Base-by-base conservation (phyloP, 2,797 vertebrate species). In the Acanthurus lineatus region DNA sequence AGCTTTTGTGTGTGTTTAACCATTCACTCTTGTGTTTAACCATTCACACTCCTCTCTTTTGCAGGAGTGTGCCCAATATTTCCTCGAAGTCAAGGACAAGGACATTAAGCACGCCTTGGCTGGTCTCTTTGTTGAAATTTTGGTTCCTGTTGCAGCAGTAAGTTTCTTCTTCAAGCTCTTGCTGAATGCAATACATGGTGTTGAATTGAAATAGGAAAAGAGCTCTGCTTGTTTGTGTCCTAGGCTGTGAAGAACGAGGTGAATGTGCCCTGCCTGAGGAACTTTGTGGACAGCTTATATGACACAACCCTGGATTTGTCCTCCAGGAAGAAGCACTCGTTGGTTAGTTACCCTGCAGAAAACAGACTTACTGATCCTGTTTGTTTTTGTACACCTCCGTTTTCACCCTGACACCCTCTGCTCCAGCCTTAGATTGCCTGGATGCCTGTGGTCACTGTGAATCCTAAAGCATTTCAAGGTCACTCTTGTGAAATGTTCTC, bases 221-320 rank as follows among this genome's bases (percentile, higher is more conserved):
- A 42, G 48, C 20, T 20, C 9, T n/a, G 5, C 5, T 19, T 17
- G 0, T 38, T 52, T 73, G 28, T 69, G 42, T 81, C 93, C 74
- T 82, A 99, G 98, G 95, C 97, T 68, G 98, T 99, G 84, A 99
- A 99, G 95, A 99, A 99, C 68, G 98, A 99, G 93, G 98, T 99
- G 87, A 99, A 99, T 59, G 98, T 99, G 32, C 98, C 98, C 47
- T 99, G 98, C 89, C 95, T 99, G 91, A 96, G 97, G 92, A 99
- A 98, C 93, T 99, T 99, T 83, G 98, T 99, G 89, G 98, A 99
- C 95, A 99, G 97, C 82, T 95, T 99, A 17, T 99, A 99, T 73
- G 98, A 99, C 89, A 97, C 96, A 77, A 99, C 97, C 0, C 93
- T 99, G 89, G 98, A 99, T 93, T 95, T 99, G 84, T 99, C 98